Base-by-base conservation (phyloP, 2,113 vertebrate species). In the Garra rufa region DNA sequence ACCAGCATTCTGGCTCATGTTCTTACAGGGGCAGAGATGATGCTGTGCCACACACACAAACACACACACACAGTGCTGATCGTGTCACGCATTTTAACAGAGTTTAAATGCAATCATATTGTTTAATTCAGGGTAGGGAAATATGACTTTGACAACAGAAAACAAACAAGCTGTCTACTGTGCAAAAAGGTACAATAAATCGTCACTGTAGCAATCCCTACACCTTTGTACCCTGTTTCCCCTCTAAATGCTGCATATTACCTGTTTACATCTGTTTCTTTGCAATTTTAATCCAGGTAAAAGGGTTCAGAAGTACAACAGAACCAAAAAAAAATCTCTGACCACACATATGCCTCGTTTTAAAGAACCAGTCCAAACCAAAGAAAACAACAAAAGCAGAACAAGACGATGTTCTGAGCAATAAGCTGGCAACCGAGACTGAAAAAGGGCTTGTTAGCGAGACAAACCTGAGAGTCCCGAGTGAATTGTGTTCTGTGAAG, bases 1-100 rank as follows among this genome's bases (percentile, higher is more conserved):
- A 76, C 74, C 74, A 34, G 52, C 9, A 3, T 28, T 50, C 44
- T 74, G 71, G 41, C 71, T 48, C 71, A 28, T 75, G 44, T 50
- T 75, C 44, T 75, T 75, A 75, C 59, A 67, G 52, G 8, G 24
- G 59, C 11, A 24, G 3, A 43, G 24, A 17, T 19, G 14, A 50
- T 19, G 28, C 48, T 55, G 28, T 26, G 73, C 21, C 1, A 26
- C 59, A 61, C 59, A 67, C 26, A 65, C 61, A 65, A 26, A 30
- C 26, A 24, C 57, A 50, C 48, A 50, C 50, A 55, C 50, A 52
- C 50, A 0, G 17, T 3, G 14, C 15, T 15, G 24, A 63, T 63
- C 26, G 6, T 63, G 6, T 19, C 15, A 13, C 30, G 28, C 61
- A 65, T 34, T 65, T 30, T 65, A 65, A 17, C 28, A 9, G 15